A percentile compares a stretch with the other conserved stretches of the same genome.
Evolutionary conservation across 2,888 invertebrate genomes (phyloP).

Genomic region (Idaea dimidiata): DNA sequence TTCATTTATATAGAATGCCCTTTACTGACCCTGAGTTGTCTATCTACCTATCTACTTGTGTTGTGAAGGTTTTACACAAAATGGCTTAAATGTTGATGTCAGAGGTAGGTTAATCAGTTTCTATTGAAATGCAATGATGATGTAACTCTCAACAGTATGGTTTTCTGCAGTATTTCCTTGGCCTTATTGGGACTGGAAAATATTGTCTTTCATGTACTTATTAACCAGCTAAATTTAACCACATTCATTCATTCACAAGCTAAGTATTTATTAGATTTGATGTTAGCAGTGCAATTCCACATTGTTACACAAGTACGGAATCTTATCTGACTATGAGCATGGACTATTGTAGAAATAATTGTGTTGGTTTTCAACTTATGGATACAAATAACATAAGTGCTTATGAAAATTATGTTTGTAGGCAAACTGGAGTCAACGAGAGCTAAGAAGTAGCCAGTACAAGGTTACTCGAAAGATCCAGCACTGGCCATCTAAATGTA

Average conservation of each 20-base stretch:
- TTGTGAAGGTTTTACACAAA: not conserved
- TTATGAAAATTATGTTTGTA: conserved; percentile 33
- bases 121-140: not conserved
- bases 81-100: not conserved
- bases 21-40: not conserved
- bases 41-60: not conserved
- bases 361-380: not conserved
- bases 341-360: not conserved
- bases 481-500: conserved; percentile 74
- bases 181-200: not conserved
- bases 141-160: not conserved
- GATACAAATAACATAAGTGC: not conserved
- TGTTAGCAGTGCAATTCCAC: not conserved
- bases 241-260: not conserved
- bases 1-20: not conserved
- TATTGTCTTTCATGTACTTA: not conserved
- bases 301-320: not conserved
- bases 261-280: not conserved
- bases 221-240: too few relatives aligned
- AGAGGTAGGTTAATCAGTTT: not conserved
- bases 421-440: conserved; percentile 70
- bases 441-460: conserved; percentile 71
- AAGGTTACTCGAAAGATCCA: conserved; percentile 76
- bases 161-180: conserved; percentile 2
- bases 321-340: not conserved